Base-by-base conservation (phyloP, 2,888 invertebrate genomes). In the Hydropsyche betteni region DNA sequence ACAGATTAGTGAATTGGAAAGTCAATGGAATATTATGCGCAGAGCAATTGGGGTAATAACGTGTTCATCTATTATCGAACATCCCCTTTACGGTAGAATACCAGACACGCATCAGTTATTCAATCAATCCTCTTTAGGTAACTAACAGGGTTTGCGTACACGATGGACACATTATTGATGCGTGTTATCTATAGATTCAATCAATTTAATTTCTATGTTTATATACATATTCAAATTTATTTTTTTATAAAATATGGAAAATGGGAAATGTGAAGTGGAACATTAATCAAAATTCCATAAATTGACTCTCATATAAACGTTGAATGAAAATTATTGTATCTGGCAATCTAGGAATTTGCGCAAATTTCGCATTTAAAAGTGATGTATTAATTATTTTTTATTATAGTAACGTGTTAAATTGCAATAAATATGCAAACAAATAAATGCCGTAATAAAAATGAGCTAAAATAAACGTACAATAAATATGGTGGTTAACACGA, bases 381-480 rank as follows among this genome's bases (percentile, higher is more conserved):
- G 16, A 58, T 0, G 14, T 58, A 58, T 64, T 36, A 64, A 64
- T 64, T 12, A 36, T 64, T 33, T 64, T 64, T 64, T 64, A 12
- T 64, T 34, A 34, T 36, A 36, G 36, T 64, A 36, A 36, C 64
- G 64, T 64, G 64, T 64, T 33, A 36, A 64, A 64, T 64, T 36
- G 36, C 64, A 64, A 64, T 64, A 64, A 64, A 64, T 64, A 64
- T n/a, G 64, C 1, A 64, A 64, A 64, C 64, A 64, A 64, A 64
- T 64, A 64, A 64, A 64, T 44, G 44, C 44, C 10, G 10, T 44
- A 44, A 44, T 44, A 44, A 44, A 44, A 44, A 10, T 8, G 44
- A 44, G 10, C 44, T 44, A 44, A 44, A 44, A 44, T 10, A 44
- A 44, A 44, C 44, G 44, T 44, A 44, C 10, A 44, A 44, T 64